Evolutionary conservation across 2,888 invertebrate genomes (phyloP).

Genomic region (Conistra vaccinii): DNA sequence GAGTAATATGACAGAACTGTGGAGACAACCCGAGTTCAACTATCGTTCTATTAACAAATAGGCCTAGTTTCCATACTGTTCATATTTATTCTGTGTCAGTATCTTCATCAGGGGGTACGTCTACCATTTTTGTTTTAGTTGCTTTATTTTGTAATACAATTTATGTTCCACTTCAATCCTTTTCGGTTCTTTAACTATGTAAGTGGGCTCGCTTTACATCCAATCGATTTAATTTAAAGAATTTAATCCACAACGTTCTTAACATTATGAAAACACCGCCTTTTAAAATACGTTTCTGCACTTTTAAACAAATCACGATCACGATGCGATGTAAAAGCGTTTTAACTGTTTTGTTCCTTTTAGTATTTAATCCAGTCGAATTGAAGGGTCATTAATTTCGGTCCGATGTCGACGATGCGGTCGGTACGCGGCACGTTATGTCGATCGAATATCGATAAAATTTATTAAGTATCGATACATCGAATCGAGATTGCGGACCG

Average conservation of each 20-base stretch:
- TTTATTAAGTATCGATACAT: slow-evolving; percentile 64
- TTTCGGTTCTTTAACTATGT: background rate
- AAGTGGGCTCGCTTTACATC: slow-evolving; percentile 18
- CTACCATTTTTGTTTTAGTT: background rate
- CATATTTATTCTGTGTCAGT: too few species aligned
- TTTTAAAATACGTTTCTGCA: slow-evolving; percentile 51
- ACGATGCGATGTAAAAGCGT: slow-evolving; percentile 48
- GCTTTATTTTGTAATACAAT: background rate
- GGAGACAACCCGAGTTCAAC: too few species aligned
- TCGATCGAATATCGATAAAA: slow-evolving; percentile 65
- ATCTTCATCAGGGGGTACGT: too few species aligned
- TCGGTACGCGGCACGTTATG: slow-evolving; percentile 41
- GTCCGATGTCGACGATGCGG: slow-evolving; percentile 54
- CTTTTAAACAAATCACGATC: slow-evolving; percentile 55
- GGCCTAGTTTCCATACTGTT: too few species aligned
- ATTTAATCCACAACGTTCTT: slow-evolving; percentile 27
- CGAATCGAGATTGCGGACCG: slow-evolving; percentile 34
- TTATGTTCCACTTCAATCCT: too few species aligned
- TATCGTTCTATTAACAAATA: too few species aligned
- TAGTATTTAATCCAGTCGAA: slow-evolving; percentile 38
- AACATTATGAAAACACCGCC: slow-evolving; percentile 50
- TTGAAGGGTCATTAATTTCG: slow-evolving; percentile 62
- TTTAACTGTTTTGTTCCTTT: slow-evolving; percentile 36
- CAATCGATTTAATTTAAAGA: slow-evolving; percentile 38
- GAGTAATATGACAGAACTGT: too few species aligned